Evolutionary conservation across 2,888 invertebrate species (phyloP).

Genomic region (Melieria crassipennis): DNA sequence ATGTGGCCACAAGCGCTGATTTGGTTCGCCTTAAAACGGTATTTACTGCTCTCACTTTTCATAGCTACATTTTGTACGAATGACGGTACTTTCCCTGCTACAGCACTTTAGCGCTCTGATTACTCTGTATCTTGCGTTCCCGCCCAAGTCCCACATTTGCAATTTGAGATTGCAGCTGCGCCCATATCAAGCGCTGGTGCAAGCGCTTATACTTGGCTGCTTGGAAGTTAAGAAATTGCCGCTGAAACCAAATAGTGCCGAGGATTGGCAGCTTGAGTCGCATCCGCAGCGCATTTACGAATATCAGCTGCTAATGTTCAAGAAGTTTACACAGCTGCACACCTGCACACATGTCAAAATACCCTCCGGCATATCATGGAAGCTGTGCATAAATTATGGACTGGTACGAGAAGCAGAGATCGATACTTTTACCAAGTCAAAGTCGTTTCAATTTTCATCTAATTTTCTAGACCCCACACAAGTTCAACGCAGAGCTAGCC

Average conservation of each 20-base stretch:
- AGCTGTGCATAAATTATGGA: slow-evolving; percentile 21
- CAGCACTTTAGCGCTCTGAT: slow-evolving; percentile 11
- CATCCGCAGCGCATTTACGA: slow-evolving; percentile 9
- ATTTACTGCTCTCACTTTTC: background rate
- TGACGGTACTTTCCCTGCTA: too few species aligned
- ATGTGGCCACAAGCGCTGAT: background rate
- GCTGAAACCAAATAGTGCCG: background rate
- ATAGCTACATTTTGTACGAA: too few species aligned
- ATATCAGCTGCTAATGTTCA: slow-evolving; percentile 20
- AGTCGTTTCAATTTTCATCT: background rate
- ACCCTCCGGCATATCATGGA: slow-evolving; percentile 21
- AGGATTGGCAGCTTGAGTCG: background rate
- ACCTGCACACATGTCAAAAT: slow-evolving; percentile 3
- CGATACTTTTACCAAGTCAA: background rate
- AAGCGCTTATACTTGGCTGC: slow-evolving; percentile 3
- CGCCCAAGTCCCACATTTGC: background rate
- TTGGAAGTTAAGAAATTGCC: background rate
- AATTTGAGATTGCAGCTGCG: slow-evolving; percentile 4
- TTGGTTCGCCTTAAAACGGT: slow-evolving; percentile 23
- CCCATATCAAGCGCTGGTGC: slow-evolving; percentile 12
- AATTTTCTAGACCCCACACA: slow-evolving; percentile 6
- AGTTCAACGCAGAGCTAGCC: slow-evolving; percentile 9
- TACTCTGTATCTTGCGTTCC: slow-evolving; percentile 1
- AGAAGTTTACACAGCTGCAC: slow-evolving; percentile 18
- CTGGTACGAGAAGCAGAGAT: slow-evolving; percentile 6